Base-by-base conservation (phyloP, 1,140 invertebrate genomes). In the Microvelia longipes region DNA sequence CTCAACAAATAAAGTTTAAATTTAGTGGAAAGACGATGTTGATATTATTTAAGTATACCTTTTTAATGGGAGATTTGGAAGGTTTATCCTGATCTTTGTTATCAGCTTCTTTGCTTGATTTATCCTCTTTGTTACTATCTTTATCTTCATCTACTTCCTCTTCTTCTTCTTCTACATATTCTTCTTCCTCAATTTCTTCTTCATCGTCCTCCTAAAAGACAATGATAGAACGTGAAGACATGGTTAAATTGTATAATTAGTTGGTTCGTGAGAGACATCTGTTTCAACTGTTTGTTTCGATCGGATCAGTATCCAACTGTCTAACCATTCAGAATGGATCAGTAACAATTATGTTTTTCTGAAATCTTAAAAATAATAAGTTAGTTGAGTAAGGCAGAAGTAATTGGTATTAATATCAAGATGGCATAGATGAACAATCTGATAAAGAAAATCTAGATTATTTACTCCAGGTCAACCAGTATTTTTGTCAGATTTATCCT, bases 101-200 rank as follows among this genome's bases (percentile, higher is more conserved):
- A 50, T 71, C 66, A 2, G 68, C 68, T 63, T 69, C 67, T 27
- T 69, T 69, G 67, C 69, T 66, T 1, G 64, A 67, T 13, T 62
- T 28, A 30, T 62, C 60, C 0, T 69, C 71, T 65, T 74, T 63
- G 1, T 19, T 29, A 25, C 27, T 67, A 35, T 66, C 66, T 67
- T 69, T 28, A 63, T 68, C 68, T 24, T 71, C 71, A 2, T 60
- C 71, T 70, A 69, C 69, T 60, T 70, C 69, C 69, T 73, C 69
- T 2, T 70, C 68, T 29, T 71, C 68, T 64, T 71, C 69, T 29
- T 72, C 72, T 67, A 26, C 68, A 11, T 60, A 62, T 11, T 69
- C 69, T 64, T 68, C 68, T 50, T 68, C 66, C n/a, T 71, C 70
- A 30, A 27, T 29, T 26, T 68, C 67, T n/a, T 71, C 29, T 1